Conservation (phyloP, 2,888 invertebrate genomes). For the Theodoxus fluviatilis region DNA sequence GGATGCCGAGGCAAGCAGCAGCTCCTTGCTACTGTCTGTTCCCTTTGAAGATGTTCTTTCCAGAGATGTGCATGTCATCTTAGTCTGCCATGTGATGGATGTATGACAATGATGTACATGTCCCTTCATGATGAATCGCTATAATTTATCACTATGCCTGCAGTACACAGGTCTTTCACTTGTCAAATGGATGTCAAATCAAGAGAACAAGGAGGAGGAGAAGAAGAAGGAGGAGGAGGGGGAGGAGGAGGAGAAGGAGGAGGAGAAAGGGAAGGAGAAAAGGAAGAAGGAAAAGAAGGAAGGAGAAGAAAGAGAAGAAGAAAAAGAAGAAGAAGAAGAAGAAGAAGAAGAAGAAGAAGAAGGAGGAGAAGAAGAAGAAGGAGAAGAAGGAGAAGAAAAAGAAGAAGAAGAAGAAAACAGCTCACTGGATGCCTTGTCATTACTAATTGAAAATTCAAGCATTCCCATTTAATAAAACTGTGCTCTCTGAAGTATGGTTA, state of each 20-base stretch:
- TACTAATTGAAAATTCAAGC: too few species aligned
- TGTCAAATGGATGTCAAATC: not conserved
- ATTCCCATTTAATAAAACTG: too few species aligned
- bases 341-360: not conserved
- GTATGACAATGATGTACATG: too few species aligned
- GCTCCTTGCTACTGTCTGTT: too few species aligned
- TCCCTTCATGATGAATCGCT: too few species aligned
- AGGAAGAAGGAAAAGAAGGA: not conserved
- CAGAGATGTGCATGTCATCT: too few species aligned
- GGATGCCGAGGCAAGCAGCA: too few species aligned
- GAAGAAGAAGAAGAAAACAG: not conserved
- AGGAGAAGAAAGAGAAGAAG: not conserved
- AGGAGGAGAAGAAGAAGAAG: not conserved
- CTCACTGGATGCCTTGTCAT: not conserved
- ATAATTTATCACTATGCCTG: too few species aligned
- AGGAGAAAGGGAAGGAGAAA: not conserved
- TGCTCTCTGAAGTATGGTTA: too few species aligned
- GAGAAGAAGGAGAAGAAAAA: not conserved
- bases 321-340: constrained; percentile 4
- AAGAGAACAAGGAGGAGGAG: not conserved
- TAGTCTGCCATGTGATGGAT: too few species aligned
- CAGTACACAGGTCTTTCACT: too few species aligned
- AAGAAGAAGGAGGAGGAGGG: not conserved
- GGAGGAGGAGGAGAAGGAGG: not conserved
- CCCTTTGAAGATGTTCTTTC: too few species aligned